Evolutionary conservation across 2,888 invertebrate species (phyloP).

Genomic region (Lasioglossum figueresi): DNA sequence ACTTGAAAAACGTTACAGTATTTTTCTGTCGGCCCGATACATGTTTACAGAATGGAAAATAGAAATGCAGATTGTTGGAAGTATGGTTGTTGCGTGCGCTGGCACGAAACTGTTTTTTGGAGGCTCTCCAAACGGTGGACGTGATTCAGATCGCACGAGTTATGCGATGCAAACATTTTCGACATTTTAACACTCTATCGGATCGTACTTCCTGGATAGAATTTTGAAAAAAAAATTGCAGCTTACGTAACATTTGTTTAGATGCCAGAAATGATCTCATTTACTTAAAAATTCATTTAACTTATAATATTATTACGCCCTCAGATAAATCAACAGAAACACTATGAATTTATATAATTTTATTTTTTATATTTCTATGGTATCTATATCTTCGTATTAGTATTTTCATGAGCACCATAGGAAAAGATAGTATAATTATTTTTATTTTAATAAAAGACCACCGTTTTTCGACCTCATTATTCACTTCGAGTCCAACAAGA

Average conservation of each 20-base stretch:
- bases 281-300: neutral
- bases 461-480: neutral
- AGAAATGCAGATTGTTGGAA: neutral
- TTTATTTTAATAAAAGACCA: neutral
- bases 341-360: neutral
- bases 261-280: neutral
- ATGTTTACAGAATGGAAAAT: neutral
- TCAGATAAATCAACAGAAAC: neutral
- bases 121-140: neutral
- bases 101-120: neutral
- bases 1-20: neutral
- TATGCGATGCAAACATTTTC: neutral
- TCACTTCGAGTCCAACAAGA: too few species aligned
- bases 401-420: neutral
- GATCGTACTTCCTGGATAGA: neutral
- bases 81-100: neutral
- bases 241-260: neutral
- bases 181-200: neutral
- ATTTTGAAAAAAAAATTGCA: neutral
- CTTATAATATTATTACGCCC: neutral
- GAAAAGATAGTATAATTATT: neutral
- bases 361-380: too few species aligned
- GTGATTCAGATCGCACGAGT: neutral
- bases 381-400: neutral
- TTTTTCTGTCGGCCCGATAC: neutral